Base-by-base conservation (phyloP, 2,888 invertebrate species). In the Palloptera scutellata region DNA sequence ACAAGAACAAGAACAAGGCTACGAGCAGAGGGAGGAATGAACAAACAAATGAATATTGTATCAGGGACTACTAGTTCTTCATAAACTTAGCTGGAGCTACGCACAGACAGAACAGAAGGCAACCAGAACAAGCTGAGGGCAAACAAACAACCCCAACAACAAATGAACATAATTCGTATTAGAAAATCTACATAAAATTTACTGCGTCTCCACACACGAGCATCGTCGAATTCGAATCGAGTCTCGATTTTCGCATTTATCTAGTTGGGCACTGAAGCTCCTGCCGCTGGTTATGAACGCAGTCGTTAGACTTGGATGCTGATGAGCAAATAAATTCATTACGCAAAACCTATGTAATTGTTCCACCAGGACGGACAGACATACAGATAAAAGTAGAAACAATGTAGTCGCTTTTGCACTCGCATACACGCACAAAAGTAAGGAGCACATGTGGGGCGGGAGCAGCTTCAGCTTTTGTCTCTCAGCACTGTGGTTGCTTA, bases 261-360 rank as follows among this genome's bases (percentile, higher is more conserved):
- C 2, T 64, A 10, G 52, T 54, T 41, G 61, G 63, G 64, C 40
- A 67, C 59, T 51, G 67, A 61, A 64, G 72, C 30, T 30, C n/a
- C n/a, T n/a, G n/a, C n/a, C n/a, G n/a, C 68, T 64, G 73, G 74
- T 66, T 67, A 61, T 48, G 69, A 19, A 58, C 62, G 30, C 30
- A 30, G 30, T 30, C 30, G 30, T 30, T 64, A 65, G 69, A 67
- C 66, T 72, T 66, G 70, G 80, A 74, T 78, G 76, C 81, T 82
- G 81, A 81, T 81, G 82, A 82, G 79, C 78, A 83, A 81, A 83
- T 83, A 83, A 83, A 83, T 83, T 83, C 81, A 83, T 83, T 83
- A 83, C 80, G 78, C 81, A 80, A 81, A 81, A 81, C 78, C 81
- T n/a, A 79, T 81, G 79, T 83, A 83, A 83, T 83, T 83, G 83